Evolutionary conservation across 2,113 vertebrate species (phyloP), one percentile per base, ranked within the genome.

Genomic region (Nyctereutes procyonoides): DNA sequence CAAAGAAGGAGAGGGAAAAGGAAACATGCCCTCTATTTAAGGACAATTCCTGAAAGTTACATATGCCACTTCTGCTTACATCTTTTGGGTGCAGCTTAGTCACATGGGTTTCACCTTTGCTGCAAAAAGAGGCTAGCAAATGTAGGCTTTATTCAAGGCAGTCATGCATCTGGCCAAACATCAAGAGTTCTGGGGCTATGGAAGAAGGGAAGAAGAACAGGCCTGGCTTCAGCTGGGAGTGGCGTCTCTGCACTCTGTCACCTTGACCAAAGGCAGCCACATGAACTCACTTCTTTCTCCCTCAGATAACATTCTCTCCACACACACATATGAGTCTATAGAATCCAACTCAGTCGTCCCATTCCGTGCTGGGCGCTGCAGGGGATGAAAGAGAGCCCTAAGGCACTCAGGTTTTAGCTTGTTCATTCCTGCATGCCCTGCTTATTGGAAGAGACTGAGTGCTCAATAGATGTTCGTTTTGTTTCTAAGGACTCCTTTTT

Each of bases 331-430:
- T 0, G 7, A 26, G 30, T 15, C 32, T 2, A 1, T 7, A 30
- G 71, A 28, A 4, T 69, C 85, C 4, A 55, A 0, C 35, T 32
- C 8, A 4, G 2, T 24, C 5, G 0, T 55, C n/a, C 17, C 13
- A 0, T 26, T 5, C 2, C 0, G 12, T 1, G 17, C 30, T 0
- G 1, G 74, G 17, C 20, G 3, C 16, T 7, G 1, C 15, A 6
- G 74, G 19, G 35, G 38, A 20, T 0, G 1, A 7, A 28, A 10
- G 20, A 88, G 24, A 51, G 80, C 14, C 0, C 10, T 1, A 1
- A 28, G 53, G 20, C 12, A 0, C 53, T 30, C 26, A 51, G 1
- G 8, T 26, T 30, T 62, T 26, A 2, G 48, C 79, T n/a, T 11
- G 11, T 12, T 63, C 24, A 9, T 7, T 5, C 3, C 32, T 22